Evolutionary conservation across 2,797 vertebrate species (phyloP).

Genomic region (Mus spretus): DNA sequence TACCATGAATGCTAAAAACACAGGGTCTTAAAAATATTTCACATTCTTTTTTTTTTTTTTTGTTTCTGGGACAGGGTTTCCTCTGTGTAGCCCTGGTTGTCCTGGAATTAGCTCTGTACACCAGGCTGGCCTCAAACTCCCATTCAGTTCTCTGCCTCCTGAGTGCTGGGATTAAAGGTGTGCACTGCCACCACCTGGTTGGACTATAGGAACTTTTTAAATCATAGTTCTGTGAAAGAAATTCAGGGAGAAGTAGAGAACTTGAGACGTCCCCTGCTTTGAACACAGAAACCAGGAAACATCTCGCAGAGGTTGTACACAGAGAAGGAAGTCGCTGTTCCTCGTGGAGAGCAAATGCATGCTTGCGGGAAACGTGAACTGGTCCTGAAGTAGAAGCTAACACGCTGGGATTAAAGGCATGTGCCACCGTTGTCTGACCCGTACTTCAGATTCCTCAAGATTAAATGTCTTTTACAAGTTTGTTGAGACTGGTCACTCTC

Average conservation of each 20-base stretch:
- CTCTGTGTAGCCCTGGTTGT: neutral
- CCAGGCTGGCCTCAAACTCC: neutral
- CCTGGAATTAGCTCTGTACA: neutral
- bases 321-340: neutral
- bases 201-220: neutral
- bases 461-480: neutral
- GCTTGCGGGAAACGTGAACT: neutral
- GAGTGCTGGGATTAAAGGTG: neutral
- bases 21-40: neutral
- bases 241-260: neutral
- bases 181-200: neutral
- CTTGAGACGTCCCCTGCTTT: no score
- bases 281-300: no score
- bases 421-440: neutral
- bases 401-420: neutral
- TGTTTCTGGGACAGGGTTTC: neutral
- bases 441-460: conserved; percentile 17
- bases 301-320: neutral
- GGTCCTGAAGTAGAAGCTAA: neutral
- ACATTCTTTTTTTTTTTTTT: neutral
- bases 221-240: neutral
- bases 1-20: neutral
- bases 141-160: neutral
- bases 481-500: neutral
- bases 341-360: no score